A percentile compares a stretch with the other conserved stretches of the same genome.
These are phyloP conservation scores for Cottus gobio DNA, from an alignment of 2,113 vertebrate species.

Conservation along the genomic window DNA sequence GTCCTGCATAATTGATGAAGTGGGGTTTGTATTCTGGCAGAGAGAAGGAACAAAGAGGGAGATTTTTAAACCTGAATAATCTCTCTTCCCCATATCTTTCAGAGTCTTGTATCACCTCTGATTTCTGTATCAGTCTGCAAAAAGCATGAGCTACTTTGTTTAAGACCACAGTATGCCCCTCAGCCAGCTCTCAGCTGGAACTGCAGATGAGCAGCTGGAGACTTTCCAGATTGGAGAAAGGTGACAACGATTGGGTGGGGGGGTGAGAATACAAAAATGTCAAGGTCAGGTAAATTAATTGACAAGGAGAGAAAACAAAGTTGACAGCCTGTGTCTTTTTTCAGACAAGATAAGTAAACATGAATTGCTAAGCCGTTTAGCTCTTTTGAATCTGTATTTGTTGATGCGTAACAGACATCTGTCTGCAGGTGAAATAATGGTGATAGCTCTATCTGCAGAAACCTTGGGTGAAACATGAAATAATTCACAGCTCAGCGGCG, in stretches of 20 bases:
- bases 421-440: slow-evolving; percentile 44
- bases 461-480: slow-evolving; percentile 66
- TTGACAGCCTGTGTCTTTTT: background rate
- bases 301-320: background rate
- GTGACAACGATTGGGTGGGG: background rate
- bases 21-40: slow-evolving; percentile 37
- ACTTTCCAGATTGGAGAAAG: slow-evolving; percentile 8
- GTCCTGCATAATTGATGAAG: slow-evolving; percentile 63
- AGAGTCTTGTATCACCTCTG: background rate
- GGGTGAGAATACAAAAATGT: background rate
- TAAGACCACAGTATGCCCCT: slow-evolving; percentile 30
- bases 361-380: slow-evolving; percentile 37
- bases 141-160: background rate
- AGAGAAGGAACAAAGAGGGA: slow-evolving; percentile 10
- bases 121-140: background rate
- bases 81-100: background rate
- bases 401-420: slow-evolving; percentile 50
- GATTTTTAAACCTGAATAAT: background rate
- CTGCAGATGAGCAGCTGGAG: slow-evolving; percentile 46
- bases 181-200: slow-evolving; percentile 39
- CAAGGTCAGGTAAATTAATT: background rate
- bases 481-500: slow-evolving; percentile 46
- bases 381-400: slow-evolving; percentile 24
- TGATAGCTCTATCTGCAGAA: slow-evolving; percentile 73
- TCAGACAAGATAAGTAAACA: background rate